A percentile compares a stretch with the other conserved stretches of the same genome.
These are phyloP conservation scores for Eulithis testata DNA, from an alignment of 2,888 invertebrate genomes.

Conservation along the genomic window DNA sequence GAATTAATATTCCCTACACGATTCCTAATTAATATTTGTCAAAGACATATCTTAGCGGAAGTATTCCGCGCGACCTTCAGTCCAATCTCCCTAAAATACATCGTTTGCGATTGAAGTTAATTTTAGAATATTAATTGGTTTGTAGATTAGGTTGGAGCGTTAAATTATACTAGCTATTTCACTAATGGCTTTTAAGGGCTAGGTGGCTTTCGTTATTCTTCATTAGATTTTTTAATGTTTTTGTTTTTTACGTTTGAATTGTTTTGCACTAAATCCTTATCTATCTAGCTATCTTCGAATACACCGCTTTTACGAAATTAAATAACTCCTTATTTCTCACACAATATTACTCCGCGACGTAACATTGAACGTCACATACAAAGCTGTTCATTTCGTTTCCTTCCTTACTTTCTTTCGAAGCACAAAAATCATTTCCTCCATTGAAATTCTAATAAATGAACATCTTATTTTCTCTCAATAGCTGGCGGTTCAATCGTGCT, in stretches of 20 bases:
- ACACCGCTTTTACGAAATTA: too few species aligned
- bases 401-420: constrained; percentile 2
- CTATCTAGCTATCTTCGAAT: too few species aligned
- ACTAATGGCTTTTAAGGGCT: constrained; percentile 26
- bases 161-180: constrained; percentile 31
- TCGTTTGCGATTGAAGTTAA: constrained; percentile 42
- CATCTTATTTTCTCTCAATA: constrained; percentile 35
- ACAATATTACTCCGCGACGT: too few species aligned
- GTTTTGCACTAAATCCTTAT: not conserved
- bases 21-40: constrained; percentile 58
- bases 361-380: not conserved
- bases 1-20: constrained; percentile 16
- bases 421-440: constrained; percentile 30
- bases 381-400: constrained; percentile 3
- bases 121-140: constrained; percentile 36
- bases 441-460: constrained; percentile 35
- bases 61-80: constrained; percentile 54
- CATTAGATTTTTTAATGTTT: constrained; percentile 18
- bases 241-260: constrained; percentile 10
- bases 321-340: too few species aligned
- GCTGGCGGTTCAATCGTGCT: constrained; percentile 43
- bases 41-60: constrained; percentile 52
- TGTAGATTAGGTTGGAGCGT: constrained; percentile 29
- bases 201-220: constrained; percentile 26
- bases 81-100: constrained; percentile 42